Conservation (phyloP, 2,888 invertebrate genomes). For the Stomorhina lunata region DNA sequence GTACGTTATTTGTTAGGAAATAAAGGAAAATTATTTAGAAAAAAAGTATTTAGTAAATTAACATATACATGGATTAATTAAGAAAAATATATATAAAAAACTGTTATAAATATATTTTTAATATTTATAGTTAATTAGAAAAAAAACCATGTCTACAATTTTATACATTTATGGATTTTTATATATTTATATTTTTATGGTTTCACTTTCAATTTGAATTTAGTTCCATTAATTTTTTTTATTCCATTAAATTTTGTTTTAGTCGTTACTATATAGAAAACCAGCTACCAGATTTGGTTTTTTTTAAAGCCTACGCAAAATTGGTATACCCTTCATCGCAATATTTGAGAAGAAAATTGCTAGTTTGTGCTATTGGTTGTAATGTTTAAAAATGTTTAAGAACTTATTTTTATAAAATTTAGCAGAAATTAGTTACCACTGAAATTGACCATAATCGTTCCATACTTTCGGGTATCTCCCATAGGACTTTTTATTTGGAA, state of each 20-base stretch:
- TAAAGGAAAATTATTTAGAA: constrained; percentile 3
- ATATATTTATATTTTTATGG: neutral
- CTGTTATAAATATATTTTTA: constrained; percentile 4
- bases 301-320: constrained; percentile 37
- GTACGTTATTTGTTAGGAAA: neutral
- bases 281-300: constrained; percentile 48
- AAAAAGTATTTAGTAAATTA: neutral
- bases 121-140: constrained; percentile 41
- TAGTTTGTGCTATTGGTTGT: no score
- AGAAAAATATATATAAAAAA: constrained; percentile 7
- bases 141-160: neutral
- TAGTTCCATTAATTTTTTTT: neutral
- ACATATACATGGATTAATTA: constrained; percentile 15
- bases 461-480: no score
- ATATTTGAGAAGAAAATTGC: no score
- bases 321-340: constrained; percentile 33
- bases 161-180: neutral
- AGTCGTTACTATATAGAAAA: constrained; percentile 7
- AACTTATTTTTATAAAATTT: no score
- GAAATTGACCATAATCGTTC: no score
- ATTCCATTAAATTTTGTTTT: neutral
- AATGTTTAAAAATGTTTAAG: no score
- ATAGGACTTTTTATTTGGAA: no score
- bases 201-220: constrained; percentile 14
- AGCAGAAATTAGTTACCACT: no score